Evolutionary conservation across 2,113 vertebrate genomes (phyloP).

Genomic region (Dromas ardeola): DNA sequence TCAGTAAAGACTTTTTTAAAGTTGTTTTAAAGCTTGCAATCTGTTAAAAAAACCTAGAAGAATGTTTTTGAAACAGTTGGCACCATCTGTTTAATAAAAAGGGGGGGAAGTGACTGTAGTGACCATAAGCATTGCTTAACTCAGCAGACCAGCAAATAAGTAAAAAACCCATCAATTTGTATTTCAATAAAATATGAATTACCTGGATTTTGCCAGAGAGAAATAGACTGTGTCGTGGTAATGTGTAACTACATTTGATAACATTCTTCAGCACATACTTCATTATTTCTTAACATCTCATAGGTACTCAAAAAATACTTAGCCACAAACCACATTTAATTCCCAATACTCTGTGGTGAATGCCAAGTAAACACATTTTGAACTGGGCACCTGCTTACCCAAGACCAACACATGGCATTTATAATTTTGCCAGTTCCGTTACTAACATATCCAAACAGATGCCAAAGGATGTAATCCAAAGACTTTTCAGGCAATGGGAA

Average conservation of each 20-base stretch:
- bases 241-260: not conserved
- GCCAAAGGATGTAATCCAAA: slow-evolving; percentile 22
- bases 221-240: not conserved
- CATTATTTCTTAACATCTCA: not conserved
- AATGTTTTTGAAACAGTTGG: slow-evolving; percentile 7
- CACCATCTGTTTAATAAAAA: slow-evolving; percentile 19
- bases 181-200: not conserved
- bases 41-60: not conserved
- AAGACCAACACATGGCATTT: slow-evolving; percentile 32
- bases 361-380: slow-evolving; percentile 24
- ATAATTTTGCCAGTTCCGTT: slow-evolving; percentile 25
- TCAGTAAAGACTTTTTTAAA: not conserved
- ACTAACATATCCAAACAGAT: not conserved
- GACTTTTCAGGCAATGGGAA: not conserved
- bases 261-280: not conserved
- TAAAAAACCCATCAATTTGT: not conserved
- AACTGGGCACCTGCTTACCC: slow-evolving; percentile 24
- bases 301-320: slow-evolving; percentile 5
- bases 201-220: not conserved
- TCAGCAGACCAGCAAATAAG: not conserved
- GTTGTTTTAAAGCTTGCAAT: not conserved
- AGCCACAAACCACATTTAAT: slow-evolving; percentile 24
- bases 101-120: not conserved
- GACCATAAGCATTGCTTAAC: not conserved
- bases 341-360: not conserved